A percentile compares a stretch with the other conserved stretches of the same genome.
Evolutionary conservation across 1,140 invertebrate species (phyloP).

Genomic region (Bactericera cockerelli): DNA sequence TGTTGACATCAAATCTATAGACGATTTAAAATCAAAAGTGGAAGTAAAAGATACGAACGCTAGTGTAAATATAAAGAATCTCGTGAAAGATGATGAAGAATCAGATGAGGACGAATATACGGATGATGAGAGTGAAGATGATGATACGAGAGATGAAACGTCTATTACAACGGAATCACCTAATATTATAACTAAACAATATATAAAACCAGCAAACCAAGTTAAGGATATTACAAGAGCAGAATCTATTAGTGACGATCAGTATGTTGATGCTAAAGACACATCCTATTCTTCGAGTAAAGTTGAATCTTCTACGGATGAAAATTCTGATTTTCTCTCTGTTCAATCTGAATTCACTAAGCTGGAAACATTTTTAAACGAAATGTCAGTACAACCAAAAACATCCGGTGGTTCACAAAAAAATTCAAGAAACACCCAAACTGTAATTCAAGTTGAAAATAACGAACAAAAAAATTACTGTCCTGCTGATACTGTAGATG

Average conservation of each 20-base stretch:
- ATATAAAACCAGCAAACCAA: neutral
- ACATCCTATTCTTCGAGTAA: neutral
- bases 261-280: constrained; percentile 6
- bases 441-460: neutral
- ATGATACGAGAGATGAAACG: constrained; percentile 12
- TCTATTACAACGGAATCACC: neutral
- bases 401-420: constrained; percentile 26
- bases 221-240: neutral
- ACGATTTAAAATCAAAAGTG: no score
- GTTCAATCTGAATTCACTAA: neutral
- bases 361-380: constrained; percentile 5
- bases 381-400: constrained; percentile 24
- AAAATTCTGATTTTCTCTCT: constrained; percentile 1
- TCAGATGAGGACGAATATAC: constrained; percentile 23
- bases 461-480: neutral
- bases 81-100: constrained; percentile 20
- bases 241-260: neutral
- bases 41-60: no score
- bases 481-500: constrained; percentile 3
- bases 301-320: neutral
- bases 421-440: constrained; percentile 23
- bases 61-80: constrained; percentile 4
- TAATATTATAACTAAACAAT: neutral
- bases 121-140: constrained; percentile 13
- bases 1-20: neutral